Percentiles rank a stretch among this genome's conserved stretches.
phyloP scores from a whole-genome alignment of 2,113 vertebrate species.

The Copsychus sechellarum region DNA sequence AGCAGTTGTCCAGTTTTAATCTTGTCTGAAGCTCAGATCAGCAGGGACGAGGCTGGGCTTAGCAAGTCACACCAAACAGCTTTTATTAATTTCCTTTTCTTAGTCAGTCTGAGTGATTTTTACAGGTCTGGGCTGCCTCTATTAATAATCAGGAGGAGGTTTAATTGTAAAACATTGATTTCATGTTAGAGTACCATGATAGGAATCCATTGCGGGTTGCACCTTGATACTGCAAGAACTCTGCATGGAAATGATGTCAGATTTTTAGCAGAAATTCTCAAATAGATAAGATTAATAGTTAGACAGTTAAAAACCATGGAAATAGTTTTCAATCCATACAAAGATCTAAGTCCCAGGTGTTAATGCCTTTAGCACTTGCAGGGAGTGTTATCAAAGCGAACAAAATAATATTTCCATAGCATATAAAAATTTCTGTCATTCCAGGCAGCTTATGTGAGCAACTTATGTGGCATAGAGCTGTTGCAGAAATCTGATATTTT shows the following conservation, averaged over 20 bases:
- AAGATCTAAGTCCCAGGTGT: neutral
- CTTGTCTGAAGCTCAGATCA: neutral
- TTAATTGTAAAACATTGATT: conserved; percentile 1
- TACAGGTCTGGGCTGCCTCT: neutral
- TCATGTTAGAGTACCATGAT: neutral
- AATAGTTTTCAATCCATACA: neutral
- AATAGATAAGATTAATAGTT: neutral
- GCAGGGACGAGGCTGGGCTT: neutral
- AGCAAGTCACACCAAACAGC: neutral
- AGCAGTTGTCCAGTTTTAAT: conserved; percentile 45
- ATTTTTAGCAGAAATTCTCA: neutral
- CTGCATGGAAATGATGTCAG: neutral
- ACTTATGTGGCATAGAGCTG: neutral
- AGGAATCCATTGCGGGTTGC: neutral
- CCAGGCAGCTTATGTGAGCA: neutral
- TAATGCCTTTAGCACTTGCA: neutral
- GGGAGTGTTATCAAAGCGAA: neutral
- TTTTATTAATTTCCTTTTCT: conserved; percentile 2
- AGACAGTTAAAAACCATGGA: neutral
- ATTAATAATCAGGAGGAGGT: neutral
- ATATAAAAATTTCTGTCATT: neutral
- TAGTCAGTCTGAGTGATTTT: neutral
- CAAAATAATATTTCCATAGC: neutral
- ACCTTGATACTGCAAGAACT: neutral
- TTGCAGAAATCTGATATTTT: neutral